Conservation (phyloP, 2,888 invertebrate genomes). For the Sinodicranocentrus sp. region DNA sequence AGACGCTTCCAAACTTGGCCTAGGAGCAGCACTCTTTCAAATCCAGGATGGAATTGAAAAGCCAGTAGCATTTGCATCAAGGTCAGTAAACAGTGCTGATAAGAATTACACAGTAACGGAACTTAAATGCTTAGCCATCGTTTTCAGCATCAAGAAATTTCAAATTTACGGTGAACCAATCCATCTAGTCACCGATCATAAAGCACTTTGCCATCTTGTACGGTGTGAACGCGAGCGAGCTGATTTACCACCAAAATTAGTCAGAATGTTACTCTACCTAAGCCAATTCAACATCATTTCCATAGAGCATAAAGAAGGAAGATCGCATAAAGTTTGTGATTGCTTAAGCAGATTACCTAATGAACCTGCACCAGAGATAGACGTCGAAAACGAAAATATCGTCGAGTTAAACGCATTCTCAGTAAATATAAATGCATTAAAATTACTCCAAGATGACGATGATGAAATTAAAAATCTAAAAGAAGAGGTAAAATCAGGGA, state of each 20-base stretch:
- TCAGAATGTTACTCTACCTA: conserved; percentile 16
- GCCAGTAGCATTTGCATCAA: background rate
- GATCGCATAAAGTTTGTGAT: background rate
- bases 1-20: background rate
- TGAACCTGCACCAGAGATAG: background rate
- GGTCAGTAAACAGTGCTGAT: conserved; percentile 5
- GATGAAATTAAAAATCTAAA: background rate
- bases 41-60: background rate
- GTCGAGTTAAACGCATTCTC: background rate
- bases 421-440: background rate
- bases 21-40: background rate
- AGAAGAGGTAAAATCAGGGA: background rate
- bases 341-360: background rate
- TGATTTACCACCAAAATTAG: conserved; percentile 1
- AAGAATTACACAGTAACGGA: conserved; percentile 1
- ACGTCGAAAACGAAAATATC: background rate
- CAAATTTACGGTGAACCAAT: background rate
- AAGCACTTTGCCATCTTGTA: background rate
- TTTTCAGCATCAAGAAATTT: background rate
- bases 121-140: background rate
- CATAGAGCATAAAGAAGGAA: background rate
- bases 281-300: background rate
- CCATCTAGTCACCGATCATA: conserved; percentile 6
- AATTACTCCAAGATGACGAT: background rate
- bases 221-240: background rate